These are phyloP conservation scores for Eumerus sabulonum DNA, from an alignment of 2,888 invertebrate genomes.

Conservation along the genomic window DNA sequence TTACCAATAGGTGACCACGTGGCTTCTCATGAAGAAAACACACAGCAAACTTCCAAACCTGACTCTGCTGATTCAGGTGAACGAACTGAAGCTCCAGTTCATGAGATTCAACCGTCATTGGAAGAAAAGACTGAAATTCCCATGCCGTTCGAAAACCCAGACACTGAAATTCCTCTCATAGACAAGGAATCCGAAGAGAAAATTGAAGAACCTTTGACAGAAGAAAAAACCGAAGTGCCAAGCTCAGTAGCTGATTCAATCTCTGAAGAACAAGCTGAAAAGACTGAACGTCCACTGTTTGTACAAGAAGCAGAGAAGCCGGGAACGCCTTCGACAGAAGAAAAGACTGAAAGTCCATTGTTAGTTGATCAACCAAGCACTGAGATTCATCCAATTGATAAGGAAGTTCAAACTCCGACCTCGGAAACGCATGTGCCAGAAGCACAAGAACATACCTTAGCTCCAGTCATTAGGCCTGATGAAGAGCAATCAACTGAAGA, in stretches of 20 bases:
- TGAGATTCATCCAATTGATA: not conserved
- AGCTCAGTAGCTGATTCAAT: no score
- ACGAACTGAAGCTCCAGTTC: constrained; percentile 29
- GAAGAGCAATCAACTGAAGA: constrained; percentile 5
- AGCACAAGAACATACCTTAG: constrained; percentile 8
- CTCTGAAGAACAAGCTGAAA: constrained; percentile 13
- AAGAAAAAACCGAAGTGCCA: no score
- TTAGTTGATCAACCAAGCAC: not conserved
- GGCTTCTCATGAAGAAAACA: constrained; percentile 18
- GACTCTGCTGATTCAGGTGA: constrained; percentile 65
- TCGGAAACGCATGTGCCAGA: constrained; percentile 8
- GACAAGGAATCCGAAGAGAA: no score
- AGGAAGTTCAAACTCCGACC: constrained; percentile 15
- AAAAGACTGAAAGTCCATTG: not conserved
- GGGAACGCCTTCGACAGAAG: not conserved
- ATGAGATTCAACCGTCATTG: constrained; percentile 11
- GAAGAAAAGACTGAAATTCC: constrained; percentile 5
- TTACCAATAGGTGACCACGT: no score
- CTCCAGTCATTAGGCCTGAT: constrained; percentile 3
- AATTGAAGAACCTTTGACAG: no score
- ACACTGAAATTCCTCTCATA: no score
- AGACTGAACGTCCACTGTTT: constrained; percentile 1
- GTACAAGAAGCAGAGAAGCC: constrained; percentile 14
- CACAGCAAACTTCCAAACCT: constrained; percentile 37
- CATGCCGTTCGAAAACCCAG: no score